Percentiles rank a stretch among this genome's conserved stretches.
phyloP scores from a whole-genome alignment of 1,140 invertebrate genomes.

The Cydia amplana region DNA sequence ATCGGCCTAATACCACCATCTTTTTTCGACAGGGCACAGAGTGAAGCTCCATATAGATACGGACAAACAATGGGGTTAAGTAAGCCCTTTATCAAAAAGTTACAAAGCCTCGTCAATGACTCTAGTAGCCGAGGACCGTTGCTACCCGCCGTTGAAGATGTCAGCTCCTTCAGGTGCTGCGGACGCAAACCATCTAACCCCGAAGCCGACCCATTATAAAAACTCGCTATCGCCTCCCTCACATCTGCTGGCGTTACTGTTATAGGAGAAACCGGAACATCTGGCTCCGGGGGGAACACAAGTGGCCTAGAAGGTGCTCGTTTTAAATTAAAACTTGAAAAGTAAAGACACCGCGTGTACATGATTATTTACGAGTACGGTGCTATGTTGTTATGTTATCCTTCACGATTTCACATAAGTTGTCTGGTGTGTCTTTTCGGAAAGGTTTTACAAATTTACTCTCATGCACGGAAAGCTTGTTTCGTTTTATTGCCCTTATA shows the following conservation, averaged over 20 bases:
- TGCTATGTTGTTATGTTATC: not conserved
- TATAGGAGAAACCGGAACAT: not conserved
- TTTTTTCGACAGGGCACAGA: no score
- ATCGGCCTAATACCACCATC: no score
- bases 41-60: no score
- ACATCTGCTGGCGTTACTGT: not conserved
- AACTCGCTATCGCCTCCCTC: not conserved
- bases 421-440: not conserved
- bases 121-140: conserved; percentile 19
- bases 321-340: not conserved
- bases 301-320: conserved; percentile 12
- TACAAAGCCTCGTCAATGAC: conserved; percentile 29
- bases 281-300: conserved; percentile 5
- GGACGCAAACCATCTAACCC: conserved; percentile 36
- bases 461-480: no score
- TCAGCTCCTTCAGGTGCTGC: not conserved
- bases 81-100: conserved; percentile 18
- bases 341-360: not conserved
- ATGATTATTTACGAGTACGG: not conserved
- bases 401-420: not conserved
- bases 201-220: conserved; percentile 33
- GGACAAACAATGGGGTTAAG: not conserved
- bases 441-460: not conserved
- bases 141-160: conserved; percentile 28
- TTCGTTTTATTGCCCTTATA: no score